A percentile compares a stretch with the other conserved stretches of the same genome.
Evolutionary conservation across 2,797 vertebrate genomes (phyloP).

Genomic region (Sebastes nivosus): DNA sequence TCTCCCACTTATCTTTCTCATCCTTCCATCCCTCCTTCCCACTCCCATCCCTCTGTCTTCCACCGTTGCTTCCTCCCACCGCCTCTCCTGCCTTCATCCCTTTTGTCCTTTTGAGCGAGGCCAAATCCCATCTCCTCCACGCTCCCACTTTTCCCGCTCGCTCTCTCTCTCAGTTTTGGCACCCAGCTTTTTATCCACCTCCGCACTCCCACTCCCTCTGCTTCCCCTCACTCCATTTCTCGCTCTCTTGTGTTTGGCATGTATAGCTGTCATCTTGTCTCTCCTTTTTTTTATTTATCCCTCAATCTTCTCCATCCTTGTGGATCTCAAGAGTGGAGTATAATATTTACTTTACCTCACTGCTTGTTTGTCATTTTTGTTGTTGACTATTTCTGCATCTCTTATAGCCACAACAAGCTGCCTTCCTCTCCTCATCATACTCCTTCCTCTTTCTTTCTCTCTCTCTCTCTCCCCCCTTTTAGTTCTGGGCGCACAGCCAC

Average conservation of each 20-base stretch:
- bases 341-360: conserved; percentile 22
- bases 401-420: conserved; percentile 20
- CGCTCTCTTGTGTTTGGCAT: conserved; percentile 9
- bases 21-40: conserved; percentile 18
- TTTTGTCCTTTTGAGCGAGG: conserved; percentile 53
- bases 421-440: background rate
- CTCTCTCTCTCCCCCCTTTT: conserved; percentile 24
- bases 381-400: conserved; percentile 13
- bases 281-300: conserved; percentile 11
- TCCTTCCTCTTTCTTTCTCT: background rate
- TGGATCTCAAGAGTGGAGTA: conserved; percentile 11
- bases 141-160: conserved; percentile 65
- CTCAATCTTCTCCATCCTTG: conserved; percentile 13
- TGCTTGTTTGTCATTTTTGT: conserved; percentile 16
- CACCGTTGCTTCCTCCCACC: conserved; percentile 32
- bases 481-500: conserved; percentile 62
- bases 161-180: conserved; percentile 21
- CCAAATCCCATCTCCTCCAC: conserved; percentile 71
- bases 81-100: conserved; percentile 29
- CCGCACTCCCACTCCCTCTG: conserved; percentile 48
- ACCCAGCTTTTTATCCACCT: conserved; percentile 57
- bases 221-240: conserved; percentile 26
- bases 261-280: conserved; percentile 28
- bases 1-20: conserved; percentile 17
- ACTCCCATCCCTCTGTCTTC: conserved; percentile 8